Evolutionary conservation across 1,140 invertebrate species (phyloP).

Genomic region (Phymastichus coffea): DNA sequence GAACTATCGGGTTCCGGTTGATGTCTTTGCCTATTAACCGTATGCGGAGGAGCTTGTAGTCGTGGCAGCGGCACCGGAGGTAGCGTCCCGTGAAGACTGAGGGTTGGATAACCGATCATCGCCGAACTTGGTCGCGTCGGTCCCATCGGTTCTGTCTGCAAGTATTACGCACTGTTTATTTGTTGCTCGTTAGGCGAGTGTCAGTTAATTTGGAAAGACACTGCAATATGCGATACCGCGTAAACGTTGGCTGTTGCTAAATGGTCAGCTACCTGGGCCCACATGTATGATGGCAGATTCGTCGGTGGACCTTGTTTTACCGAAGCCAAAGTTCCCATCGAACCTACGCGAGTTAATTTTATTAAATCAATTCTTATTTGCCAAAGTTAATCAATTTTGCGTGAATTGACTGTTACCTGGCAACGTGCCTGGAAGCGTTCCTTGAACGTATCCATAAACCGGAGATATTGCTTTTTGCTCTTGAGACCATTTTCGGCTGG

Average conservation of each 20-base stretch:
- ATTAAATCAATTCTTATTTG: no score
- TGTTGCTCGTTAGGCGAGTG: no score
- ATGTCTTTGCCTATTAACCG: constrained; percentile 24
- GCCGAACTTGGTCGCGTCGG: constrained; percentile 78
- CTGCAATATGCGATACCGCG: no score
- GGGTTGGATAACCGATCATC: constrained; percentile 75
- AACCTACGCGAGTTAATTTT: constrained; percentile 49
- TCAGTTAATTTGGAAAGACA: no score
- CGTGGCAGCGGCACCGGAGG: constrained; percentile 75
- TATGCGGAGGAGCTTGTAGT: constrained; percentile 48
- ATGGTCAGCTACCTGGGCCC: constrained; percentile 83
- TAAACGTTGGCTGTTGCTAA: constrained; percentile 82
- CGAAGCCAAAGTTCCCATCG: constrained; percentile 58
- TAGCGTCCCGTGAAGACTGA: constrained; percentile 62
- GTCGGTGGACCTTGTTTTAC: constrained; percentile 59
- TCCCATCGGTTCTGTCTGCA: constrained; percentile 66
- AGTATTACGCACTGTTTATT: no score
- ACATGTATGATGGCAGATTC: constrained; percentile 56
- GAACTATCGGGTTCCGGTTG: constrained; percentile 55
- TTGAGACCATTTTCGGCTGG: constrained; percentile 80
- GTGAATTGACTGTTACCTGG: constrained; percentile 44
- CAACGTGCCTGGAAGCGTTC: constrained; percentile 58
- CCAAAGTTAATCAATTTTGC: no score
- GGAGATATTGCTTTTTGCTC: constrained; percentile 82
- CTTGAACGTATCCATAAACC: constrained; percentile 80